These are phyloP conservation scores for Solenopsis fugax DNA, from an alignment of 1,140 invertebrate species.

Conservation along the genomic window DNA sequence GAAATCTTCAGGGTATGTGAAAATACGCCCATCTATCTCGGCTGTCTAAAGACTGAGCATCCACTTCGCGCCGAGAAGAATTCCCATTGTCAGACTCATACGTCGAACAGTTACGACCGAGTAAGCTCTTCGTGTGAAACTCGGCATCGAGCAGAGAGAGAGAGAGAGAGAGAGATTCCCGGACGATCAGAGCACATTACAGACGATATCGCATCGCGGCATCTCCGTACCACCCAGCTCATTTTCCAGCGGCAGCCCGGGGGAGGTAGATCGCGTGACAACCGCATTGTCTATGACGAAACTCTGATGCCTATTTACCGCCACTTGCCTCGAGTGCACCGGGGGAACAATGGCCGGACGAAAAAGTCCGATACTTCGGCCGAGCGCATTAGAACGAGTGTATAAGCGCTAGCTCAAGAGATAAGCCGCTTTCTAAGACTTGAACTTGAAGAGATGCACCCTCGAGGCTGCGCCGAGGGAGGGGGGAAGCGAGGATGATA, in stretches of 20 bases:
- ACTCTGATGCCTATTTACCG: slow-evolving; percentile 42
- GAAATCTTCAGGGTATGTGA: slow-evolving; percentile 5
- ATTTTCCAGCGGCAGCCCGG: slow-evolving; percentile 8
- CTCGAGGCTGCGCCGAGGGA: slow-evolving; percentile 8
- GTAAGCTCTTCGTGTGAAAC: neutral
- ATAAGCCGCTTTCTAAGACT: slow-evolving; percentile 11
- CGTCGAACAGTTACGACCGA: slow-evolving; percentile 10
- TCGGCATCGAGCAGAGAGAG: neutral
- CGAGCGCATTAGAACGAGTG: neutral
- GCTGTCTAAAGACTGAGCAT: neutral
- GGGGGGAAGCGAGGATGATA: neutral
- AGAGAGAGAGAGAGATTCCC: neutral
- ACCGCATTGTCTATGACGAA: slow-evolving; percentile 69
- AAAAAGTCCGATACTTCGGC: slow-evolving; percentile 65
- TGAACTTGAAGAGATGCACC: slow-evolving; percentile 26
- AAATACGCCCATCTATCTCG: neutral
- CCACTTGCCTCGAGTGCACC: slow-evolving; percentile 54
- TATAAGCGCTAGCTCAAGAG: neutral
- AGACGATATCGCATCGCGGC: slow-evolving; percentile 22
- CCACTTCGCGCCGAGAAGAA: slow-evolving; percentile 12
- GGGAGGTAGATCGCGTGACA: slow-evolving; percentile 53
- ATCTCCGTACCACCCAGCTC: neutral
- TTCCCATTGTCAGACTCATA: slow-evolving; percentile 11
- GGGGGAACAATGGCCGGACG: slow-evolving; percentile 62
- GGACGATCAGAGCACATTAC: slow-evolving; percentile 13